Conservation (phyloP, 1,140 invertebrate species). For the Aphis gossypii region DNA sequence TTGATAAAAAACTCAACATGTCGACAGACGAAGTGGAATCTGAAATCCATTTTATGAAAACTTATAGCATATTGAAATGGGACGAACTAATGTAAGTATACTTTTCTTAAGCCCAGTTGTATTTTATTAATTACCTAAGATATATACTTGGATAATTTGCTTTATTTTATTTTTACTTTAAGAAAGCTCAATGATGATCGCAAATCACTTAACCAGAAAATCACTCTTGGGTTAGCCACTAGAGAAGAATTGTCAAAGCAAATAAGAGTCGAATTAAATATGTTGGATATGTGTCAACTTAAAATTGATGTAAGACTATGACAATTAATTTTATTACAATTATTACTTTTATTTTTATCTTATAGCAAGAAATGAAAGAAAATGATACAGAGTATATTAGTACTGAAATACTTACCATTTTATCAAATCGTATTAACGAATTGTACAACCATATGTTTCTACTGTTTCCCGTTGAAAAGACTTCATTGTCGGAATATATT, state of each 20-base stretch:
- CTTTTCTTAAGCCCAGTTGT: neutral
- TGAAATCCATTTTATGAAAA: constrained; percentile 48
- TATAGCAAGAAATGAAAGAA: constrained; percentile 51
- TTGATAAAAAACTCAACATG: neutral
- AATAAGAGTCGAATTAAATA: constrained; percentile 38
- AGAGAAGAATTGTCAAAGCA: constrained; percentile 40
- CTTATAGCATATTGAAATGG: constrained; percentile 37
- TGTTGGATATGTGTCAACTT: constrained; percentile 38
- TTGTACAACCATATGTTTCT: constrained; percentile 48
- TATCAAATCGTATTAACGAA: constrained; percentile 48
- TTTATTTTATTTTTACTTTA: neutral
- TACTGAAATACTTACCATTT: constrained; percentile 19
- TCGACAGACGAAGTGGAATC: constrained; percentile 6
- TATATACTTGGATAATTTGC: neutral
- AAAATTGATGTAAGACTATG: constrained; percentile 39
- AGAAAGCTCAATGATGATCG: constrained; percentile 42
- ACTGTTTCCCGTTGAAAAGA: constrained; percentile 30
- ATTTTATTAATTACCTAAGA: neutral
- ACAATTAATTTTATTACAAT: neutral
- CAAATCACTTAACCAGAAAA: constrained; percentile 31
- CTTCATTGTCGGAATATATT: constrained; percentile 34
- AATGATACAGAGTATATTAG: neutral
- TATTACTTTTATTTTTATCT: constrained; percentile 2
- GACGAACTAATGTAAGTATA: constrained; percentile 42
- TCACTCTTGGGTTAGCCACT: constrained; percentile 15